Evolutionary conservation across 2,888 invertebrate species (phyloP), one percentile per base, ranked within the genome.

Genomic region (Plebejus melissa): DNA sequence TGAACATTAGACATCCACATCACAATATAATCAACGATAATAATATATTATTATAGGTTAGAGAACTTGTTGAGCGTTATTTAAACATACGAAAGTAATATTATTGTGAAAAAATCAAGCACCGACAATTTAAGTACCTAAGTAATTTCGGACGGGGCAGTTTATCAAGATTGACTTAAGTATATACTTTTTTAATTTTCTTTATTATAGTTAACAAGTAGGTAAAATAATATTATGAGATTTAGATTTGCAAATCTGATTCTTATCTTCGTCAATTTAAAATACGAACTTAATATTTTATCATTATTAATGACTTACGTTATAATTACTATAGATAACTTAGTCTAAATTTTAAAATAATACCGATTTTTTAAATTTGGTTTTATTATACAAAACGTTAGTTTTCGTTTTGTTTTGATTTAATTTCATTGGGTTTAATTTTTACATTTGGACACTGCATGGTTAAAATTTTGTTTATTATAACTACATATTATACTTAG

Each of bases 81-180:
- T 32, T 32, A 2, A 32, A 13, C 13, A 69, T 13, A 65, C 65
- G 50, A 50, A 54, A 54, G 16, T 54, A 16, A 13, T 16, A 54
- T 54, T 3, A 16, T 54, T 54, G 54, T 16, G 1, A 69, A 41
- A 38, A 70, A 41, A 70, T 70, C 41, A 70, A 70, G 70, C 38
- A 70, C n/a, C 32, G 32, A 65, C 32, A 65, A 16, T 70, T 41
- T 70, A 32, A 32, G 32, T 32, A 36, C 16, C 2, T 41, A 70
- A 41, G 70, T 70, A 70, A 41, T 13, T 69, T 70, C 9, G 70
- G 70, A 70, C 70, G 70, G 70, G 38, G 70, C n/a, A 70, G 70
- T 70, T 70, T 22, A 22, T 28, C n/a, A 70, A 70, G 69, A 70
- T 41, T 41, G n/a, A n/a, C 41, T 41, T 41, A 69, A 16, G 6